A percentile compares a stretch with the other conserved stretches of the same genome.
These are phyloP conservation scores for Calyptomena viridis DNA, from an alignment of 2,113 vertebrate species.

Conservation along the genomic window DNA sequence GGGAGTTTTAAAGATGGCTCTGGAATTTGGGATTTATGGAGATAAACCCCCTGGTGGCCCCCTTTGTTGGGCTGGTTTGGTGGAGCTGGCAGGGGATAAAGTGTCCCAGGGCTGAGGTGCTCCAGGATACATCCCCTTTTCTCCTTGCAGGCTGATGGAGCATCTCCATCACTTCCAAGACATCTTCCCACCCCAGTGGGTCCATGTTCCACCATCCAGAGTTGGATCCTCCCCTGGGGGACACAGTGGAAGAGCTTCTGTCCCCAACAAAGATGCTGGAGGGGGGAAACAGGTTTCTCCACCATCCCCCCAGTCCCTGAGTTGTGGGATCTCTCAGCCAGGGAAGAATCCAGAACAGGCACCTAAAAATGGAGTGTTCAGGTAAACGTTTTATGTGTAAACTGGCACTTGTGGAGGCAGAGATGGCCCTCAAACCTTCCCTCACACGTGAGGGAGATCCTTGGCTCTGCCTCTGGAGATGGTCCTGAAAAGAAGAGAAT, in stretches of 20 bases:
- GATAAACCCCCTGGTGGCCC: too few relatives aligned
- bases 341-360: too few relatives aligned
- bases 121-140: neutral
- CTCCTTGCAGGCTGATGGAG: neutral
- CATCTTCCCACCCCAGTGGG: neutral
- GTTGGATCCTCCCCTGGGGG: rapidly evolving
- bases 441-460: too few relatives aligned
- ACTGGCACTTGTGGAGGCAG: neutral
- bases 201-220: rapidly evolving
- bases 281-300: neutral
- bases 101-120: neutral
- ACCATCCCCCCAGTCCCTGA: rapidly evolving
- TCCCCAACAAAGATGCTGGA: neutral
- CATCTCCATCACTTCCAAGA: neutral
- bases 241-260: neutral
- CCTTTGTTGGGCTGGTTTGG: neutral
- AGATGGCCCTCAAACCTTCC: rapidly evolving
- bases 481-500: neutral
- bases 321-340: neutral
- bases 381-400: neutral
- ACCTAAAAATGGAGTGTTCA: neutral
- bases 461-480: too few relatives aligned
- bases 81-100: neutral
- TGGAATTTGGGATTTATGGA: neutral
- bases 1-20: neutral